Conservation (phyloP, 2,113 vertebrate genomes). For the Sarotherodon lohbergeri region DNA sequence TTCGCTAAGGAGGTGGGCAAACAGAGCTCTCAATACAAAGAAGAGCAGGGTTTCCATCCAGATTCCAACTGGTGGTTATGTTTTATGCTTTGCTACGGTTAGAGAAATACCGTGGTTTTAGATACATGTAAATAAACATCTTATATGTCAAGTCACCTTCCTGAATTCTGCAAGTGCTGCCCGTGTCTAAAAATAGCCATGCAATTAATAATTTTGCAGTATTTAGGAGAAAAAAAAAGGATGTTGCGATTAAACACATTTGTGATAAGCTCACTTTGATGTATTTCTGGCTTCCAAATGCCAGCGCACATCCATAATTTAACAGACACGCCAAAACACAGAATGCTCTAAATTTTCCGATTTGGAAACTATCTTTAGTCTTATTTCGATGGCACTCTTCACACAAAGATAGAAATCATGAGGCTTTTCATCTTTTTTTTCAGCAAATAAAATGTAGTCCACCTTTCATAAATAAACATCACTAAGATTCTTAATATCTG, state of each 20-base stretch:
- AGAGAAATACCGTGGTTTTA: not conserved
- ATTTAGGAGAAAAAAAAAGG: accelerated
- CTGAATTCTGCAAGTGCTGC: not conserved
- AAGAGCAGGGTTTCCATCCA: not conserved
- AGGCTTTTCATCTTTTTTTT: not conserved
- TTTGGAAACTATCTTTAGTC: not conserved
- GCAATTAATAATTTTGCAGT: not conserved
- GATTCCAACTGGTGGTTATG: not conserved
- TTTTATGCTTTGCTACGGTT: not conserved
- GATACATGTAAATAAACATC: not conserved
- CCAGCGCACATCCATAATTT: not conserved
- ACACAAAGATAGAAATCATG: accelerated
- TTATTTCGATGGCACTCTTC: not conserved
- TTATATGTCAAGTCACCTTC: not conserved
- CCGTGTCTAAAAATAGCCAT: not conserved
- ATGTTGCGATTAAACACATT: not conserved
- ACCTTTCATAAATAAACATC: not conserved
- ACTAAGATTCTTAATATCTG: not conserved
- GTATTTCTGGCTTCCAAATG: not conserved
- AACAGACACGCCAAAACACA: not conserved
- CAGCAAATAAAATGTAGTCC: not conserved
- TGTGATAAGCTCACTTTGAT: not conserved
- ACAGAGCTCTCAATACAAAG: accelerated
- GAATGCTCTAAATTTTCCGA: not conserved
- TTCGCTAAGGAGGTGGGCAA: not conserved